These are phyloP conservation scores for Drosophila kohkoa DNA, from an alignment of 1,140 invertebrate genomes.

Conservation along the genomic window DNA sequence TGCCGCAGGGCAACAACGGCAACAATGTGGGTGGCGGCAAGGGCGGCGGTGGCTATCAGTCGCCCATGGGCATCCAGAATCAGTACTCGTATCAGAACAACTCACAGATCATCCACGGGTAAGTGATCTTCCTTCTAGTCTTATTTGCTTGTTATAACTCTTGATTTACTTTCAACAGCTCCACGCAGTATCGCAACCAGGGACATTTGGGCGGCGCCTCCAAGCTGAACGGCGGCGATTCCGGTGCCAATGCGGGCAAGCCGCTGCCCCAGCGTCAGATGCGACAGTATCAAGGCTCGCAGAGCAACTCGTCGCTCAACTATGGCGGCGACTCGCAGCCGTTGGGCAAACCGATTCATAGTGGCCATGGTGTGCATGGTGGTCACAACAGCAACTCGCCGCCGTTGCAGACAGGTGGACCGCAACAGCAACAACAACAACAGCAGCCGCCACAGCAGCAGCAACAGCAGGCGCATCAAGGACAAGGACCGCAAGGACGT, in stretches of 20 bases:
- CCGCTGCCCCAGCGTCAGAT: conserved; percentile 73
- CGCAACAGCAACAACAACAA: conserved; percentile 50
- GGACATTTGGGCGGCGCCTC: conserved; percentile 67
- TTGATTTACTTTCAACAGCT: conserved; percentile 20
- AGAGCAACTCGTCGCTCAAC: conserved; percentile 75
- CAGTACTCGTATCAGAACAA: conserved; percentile 77
- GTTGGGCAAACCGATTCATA: conserved; percentile 70
- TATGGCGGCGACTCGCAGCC: conserved; percentile 66
- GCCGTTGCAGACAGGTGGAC: conserved; percentile 62
- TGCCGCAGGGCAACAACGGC: conserved; percentile 59
- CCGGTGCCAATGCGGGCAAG: conserved; percentile 61
- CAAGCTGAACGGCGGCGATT: conserved; percentile 81
- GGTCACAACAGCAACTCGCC: conserved; percentile 75
- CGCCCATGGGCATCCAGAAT: conserved; percentile 74
- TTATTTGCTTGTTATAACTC: neutral
- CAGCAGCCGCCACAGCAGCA: conserved; percentile 44
- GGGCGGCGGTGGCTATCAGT: conserved; percentile 68
- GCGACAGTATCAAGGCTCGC: conserved; percentile 75
- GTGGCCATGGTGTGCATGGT: conserved; percentile 48
- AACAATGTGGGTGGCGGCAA: conserved; percentile 59
- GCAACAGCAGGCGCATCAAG: conserved; percentile 64
- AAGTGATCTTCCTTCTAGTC: conserved; percentile 17
- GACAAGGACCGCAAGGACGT: conserved; percentile 58
- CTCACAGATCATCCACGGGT: conserved; percentile 78
- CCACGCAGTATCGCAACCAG: conserved; percentile 63